phyloP scores from a whole-genome alignment of 2,797 vertebrate genomes.

The Sarcoramphus papa region DNA sequence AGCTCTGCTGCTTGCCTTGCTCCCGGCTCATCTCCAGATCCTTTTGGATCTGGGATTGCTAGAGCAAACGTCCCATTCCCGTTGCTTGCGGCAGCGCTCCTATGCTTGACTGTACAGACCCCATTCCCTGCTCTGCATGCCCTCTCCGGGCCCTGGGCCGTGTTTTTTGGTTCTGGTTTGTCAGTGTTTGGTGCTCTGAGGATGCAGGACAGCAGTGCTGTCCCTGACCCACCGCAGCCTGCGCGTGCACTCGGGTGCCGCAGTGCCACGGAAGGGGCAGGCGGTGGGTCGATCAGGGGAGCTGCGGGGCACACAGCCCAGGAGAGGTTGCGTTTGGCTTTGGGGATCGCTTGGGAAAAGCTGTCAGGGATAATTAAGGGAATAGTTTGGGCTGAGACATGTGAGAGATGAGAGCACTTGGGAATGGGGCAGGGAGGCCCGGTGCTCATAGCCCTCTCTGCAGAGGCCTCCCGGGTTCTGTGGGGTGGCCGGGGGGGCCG shows the following conservation, averaged over 20 bases:
- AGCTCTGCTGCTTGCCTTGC: not conserved
- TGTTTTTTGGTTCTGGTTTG: not conserved
- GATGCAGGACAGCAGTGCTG: not conserved
- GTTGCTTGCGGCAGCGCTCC: not conserved
- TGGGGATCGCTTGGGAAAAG: not conserved
- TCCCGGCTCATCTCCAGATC: not conserved
- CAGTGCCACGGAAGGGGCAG: not conserved
- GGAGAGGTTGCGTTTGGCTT: not conserved
- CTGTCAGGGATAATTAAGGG: not conserved
- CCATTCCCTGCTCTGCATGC: not conserved
- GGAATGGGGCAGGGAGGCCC: not conserved
- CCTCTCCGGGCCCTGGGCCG: not conserved
- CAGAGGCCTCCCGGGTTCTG: not conserved
- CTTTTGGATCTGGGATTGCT: not conserved
- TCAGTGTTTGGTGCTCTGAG: not conserved
- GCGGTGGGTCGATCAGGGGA: fast-evolving
- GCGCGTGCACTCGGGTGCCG: not conserved
- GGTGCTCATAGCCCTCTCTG: not conserved
- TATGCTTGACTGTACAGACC: not conserved
- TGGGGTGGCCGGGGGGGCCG: fast-evolving
- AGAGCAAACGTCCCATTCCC: not conserved
- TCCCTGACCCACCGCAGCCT: not conserved
- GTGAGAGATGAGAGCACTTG: not conserved
- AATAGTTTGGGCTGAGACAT: not conserved
- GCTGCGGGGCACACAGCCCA: fast-evolving